Evolutionary conservation across 2,888 invertebrate genomes (phyloP), one percentile per base, ranked within the genome.

Genomic region (Mactromeris polynyma): DNA sequence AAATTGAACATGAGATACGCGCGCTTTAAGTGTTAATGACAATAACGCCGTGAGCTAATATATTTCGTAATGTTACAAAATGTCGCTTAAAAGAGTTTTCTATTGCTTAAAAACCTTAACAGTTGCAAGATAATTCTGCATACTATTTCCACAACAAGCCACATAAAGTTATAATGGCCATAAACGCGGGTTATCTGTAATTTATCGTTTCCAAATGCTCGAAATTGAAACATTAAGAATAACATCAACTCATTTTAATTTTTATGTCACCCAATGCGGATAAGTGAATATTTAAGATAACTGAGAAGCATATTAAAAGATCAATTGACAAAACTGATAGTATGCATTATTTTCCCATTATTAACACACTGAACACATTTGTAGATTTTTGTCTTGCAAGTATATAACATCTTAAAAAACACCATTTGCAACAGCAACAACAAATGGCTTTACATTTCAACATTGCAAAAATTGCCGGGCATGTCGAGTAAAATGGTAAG

Each of bases 171-270:
- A 33, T 78, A 87, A 85, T 87, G 84, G 85, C 87, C 54, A 90
- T 89, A 85, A 89, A 82, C 78, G 19, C 69, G 42, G 40, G 80
- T 82, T 88, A 90, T 90, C 88, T 73, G 40, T 40, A 73, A 87
- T 90, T 89, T 80, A 90, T 90, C 91, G 85, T 31, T 81, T 40
- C 21, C 46, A 42, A 87, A 90, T 87, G 87, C 79, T 85, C 85
- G 58, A 87, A 86, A 84, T 82, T 89, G 85, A 81, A 89, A 89
- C 89, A 89, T 89, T 84, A 89, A 86, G 81, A 54, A 78, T 84
- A 78, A 84, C 51, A 84, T 78, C 84, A 78, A 54, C 78, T 51
- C 36, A 46, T n/a, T 42, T 77, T 51, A 51, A 77, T 54, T 77
- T 38, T 83, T 69, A 83, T 84, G 84, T 84, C 84, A 78, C 36